Evolutionary conservation across 1,140 invertebrate genomes (phyloP), one percentile per base, ranked within the genome.

Genomic region (Aplysia californica): DNA sequence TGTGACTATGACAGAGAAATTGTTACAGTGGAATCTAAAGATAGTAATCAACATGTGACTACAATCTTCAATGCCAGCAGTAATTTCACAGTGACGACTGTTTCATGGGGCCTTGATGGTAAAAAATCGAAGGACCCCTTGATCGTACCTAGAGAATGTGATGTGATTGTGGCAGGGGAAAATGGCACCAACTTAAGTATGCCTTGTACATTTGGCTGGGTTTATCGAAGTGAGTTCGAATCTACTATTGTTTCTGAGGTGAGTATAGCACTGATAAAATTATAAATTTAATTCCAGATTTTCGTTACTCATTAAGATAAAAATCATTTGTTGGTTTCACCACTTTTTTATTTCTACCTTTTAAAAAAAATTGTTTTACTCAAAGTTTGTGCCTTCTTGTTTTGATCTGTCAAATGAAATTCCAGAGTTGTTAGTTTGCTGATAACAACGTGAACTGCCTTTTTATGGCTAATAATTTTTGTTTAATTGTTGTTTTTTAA

Each of bases 191-290:
- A 75, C 26, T 1, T 75, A 0, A 66, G 59, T 31, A 35, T 4
- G n/a, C 59, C 58, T 1, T 75, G 72, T 35, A 20, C 26, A 4
- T 35, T 39, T 66, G 72, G 39, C 3, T 75, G 72, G 72, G 61
- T 75, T 1, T 75, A 75, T 38, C 33, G 29, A 3, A 66, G 29
- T 55, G 39, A 66, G 35, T 66, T 65, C 35, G 41, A 65, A 26
- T 75, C 72, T 33, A 75, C 72, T 6, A 75, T 65, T 75, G 61
- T 75, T 2, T 75, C 72, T 35, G 72, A 75, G 61, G 72, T 66
- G 39, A 61, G 50, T 5, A 44, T 18, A 66, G n/a, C 44, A 15
- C 10, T n/a, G 10, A 15, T 50, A 15, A 50, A 50, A 50, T 50
- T 50, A 15, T 50, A 15, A 10, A 15, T 36, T 69, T 33, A 41